These are phyloP conservation scores for Oegoconia quadripuncta DNA, from an alignment of 2,888 invertebrate genomes.

Conservation along the genomic window DNA sequence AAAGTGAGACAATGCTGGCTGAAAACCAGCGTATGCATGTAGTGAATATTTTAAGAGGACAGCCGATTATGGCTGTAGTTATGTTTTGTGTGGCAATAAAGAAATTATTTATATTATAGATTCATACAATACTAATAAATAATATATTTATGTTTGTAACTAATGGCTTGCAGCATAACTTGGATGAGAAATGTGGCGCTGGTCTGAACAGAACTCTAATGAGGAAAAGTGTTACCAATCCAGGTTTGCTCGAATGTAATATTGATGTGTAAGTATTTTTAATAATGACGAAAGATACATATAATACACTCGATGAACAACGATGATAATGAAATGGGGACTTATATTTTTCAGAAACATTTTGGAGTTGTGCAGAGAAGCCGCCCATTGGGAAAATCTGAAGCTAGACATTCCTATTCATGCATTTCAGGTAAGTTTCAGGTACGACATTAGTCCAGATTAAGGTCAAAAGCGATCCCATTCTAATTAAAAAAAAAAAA, in stretches of 20 bases:
- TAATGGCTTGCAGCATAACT: constrained; percentile 69
- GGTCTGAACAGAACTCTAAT: constrained; percentile 86
- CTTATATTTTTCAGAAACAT: constrained; percentile 68
- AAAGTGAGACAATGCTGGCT: too few relatives aligned
- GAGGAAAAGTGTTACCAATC: constrained; percentile 80
- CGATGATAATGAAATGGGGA: background rate
- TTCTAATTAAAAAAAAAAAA: too few relatives aligned
- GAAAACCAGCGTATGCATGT: too few relatives aligned
- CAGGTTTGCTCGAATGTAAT: constrained; percentile 87
- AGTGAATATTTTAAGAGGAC: too few relatives aligned
- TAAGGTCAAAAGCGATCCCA: too few relatives aligned
- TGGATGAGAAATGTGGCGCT: constrained; percentile 79
- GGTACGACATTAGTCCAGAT: too few relatives aligned
- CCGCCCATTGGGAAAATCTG: constrained; percentile 85
- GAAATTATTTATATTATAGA: too few relatives aligned
- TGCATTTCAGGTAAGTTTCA: constrained; percentile 73
- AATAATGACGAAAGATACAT: background rate
- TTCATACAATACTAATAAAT: too few relatives aligned
- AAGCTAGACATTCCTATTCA: constrained; percentile 84
- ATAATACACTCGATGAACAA: too few relatives aligned
- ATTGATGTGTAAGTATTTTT: constrained; percentile 82
- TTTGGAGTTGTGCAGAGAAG: constrained; percentile 85
- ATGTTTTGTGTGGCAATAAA: too few relatives aligned
- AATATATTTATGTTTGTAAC: too few relatives aligned
- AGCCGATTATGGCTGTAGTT: too few relatives aligned